A percentile compares a stretch with the other conserved stretches of the same genome.
phyloP scores from a whole-genome alignment of 92 coral and sea anemone species.

The Paramuricea clavata region DNA sequence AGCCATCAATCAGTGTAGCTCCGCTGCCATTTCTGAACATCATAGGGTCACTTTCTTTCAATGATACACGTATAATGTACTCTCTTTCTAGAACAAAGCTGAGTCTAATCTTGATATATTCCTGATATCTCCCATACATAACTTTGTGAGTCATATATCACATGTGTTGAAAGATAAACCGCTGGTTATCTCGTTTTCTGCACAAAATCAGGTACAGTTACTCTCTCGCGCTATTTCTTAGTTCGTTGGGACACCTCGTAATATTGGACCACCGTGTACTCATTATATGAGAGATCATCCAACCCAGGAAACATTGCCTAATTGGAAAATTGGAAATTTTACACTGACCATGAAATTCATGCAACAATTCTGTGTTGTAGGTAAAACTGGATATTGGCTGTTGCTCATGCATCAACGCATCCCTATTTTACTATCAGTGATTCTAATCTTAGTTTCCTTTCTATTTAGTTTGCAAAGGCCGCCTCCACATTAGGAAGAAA shows the following conservation, averaged over 20 bases:
- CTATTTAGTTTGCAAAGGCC: conserved; percentile 79
- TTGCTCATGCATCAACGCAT: no score
- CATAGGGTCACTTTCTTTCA: no score
- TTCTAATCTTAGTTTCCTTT: neutral
- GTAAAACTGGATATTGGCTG: no score
- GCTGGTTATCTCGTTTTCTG: conserved; percentile 30
- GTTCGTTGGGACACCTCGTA: neutral
- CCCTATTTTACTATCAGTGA: neutral
- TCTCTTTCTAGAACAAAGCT: neutral
- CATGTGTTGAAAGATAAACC: conserved; percentile 13
- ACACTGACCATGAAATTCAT: no score
- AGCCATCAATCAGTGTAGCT: no score
- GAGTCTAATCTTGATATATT: conserved; percentile 32
- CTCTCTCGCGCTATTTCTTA: no score
- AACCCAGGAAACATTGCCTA: no score
- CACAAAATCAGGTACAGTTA: neutral
- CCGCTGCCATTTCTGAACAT: no score
- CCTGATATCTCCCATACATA: conserved; percentile 19
- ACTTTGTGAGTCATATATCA: conserved; percentile 42
- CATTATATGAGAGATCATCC: no score
- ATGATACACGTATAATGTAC: neutral
- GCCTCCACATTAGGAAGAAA: conserved; percentile 76
- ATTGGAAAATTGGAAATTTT: no score
- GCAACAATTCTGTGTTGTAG: no score
- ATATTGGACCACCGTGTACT: no score